Evolutionary conservation across 2,797 vertebrate species (phyloP).

Genomic region (Limosa lapponica): DNA sequence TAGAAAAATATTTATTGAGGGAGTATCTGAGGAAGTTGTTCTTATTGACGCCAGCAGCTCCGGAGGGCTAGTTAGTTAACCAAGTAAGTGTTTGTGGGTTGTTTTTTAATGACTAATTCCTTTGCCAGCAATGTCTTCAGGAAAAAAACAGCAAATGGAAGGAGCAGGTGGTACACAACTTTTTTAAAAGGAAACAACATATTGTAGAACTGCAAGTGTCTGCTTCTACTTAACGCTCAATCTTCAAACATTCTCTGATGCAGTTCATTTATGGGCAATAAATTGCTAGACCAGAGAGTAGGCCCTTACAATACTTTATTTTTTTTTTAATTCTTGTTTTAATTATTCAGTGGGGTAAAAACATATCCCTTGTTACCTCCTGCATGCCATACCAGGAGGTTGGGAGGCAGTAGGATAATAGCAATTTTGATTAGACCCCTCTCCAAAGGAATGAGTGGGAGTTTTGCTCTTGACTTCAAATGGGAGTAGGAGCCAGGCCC

Average conservation of each 20-base stretch:
- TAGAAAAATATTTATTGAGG: not conserved
- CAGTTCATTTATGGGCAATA: not conserved
- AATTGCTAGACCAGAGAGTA: not conserved
- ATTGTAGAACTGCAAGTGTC: not conserved
- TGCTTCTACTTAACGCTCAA: constrained; percentile 3
- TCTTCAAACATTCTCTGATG: not conserved
- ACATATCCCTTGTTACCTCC: not conserved
- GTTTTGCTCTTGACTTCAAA: not conserved
- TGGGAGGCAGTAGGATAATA: not conserved
- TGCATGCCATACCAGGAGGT: not conserved
- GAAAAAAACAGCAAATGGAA: not conserved
- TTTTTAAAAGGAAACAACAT: not conserved
- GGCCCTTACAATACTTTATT: not conserved
- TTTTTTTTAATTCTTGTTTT: not conserved
- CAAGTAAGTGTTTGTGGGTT: not conserved
- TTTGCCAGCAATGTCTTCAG: not conserved
- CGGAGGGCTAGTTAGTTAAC: not conserved
- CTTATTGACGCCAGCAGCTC: not conserved
- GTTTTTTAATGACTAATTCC: not conserved
- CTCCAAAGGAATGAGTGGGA: not conserved
- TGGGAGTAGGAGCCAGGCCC: not conserved
- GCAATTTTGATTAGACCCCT: not conserved
- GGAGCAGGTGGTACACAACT: not conserved
- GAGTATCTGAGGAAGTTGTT: not conserved
- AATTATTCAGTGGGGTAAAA: not conserved